Conservation (phyloP, 2,888 invertebrate genomes). For the Drosophila anceps region DNA sequence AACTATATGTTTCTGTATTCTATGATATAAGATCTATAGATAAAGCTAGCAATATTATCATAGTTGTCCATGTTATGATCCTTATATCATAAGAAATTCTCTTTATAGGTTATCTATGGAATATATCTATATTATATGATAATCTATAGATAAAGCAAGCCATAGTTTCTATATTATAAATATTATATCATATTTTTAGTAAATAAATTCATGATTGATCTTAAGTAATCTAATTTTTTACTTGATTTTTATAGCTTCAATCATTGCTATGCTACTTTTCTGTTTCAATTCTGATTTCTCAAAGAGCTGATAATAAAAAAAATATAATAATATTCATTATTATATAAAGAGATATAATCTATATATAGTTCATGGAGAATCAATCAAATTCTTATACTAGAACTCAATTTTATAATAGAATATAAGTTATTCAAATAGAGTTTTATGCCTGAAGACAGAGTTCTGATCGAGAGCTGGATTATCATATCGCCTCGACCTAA, state of each 20-base stretch:
- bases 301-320: too few species aligned
- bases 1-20: neutral
- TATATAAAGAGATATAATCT: too few species aligned
- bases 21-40: neutral
- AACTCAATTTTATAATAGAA: neutral
- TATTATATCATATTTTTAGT: too few species aligned
- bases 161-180: too few species aligned
- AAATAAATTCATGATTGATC: neutral
- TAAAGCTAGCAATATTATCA: too few species aligned
- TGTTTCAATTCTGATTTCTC: too few species aligned
- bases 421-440: neutral
- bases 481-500: neutral
- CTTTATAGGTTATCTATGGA: too few species aligned
- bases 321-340: too few species aligned
- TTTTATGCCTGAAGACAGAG: neutral
- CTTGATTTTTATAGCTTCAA: neutral
- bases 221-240: neutral
- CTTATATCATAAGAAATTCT: too few species aligned
- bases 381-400: neutral
- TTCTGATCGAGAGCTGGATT: neutral
- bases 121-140: neutral
- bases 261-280: too few species aligned
- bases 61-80: too few species aligned
- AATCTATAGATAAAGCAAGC: neutral
- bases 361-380: neutral